Base-by-base conservation (phyloP, 2,888 invertebrate species). In the Noctua comes region DNA sequence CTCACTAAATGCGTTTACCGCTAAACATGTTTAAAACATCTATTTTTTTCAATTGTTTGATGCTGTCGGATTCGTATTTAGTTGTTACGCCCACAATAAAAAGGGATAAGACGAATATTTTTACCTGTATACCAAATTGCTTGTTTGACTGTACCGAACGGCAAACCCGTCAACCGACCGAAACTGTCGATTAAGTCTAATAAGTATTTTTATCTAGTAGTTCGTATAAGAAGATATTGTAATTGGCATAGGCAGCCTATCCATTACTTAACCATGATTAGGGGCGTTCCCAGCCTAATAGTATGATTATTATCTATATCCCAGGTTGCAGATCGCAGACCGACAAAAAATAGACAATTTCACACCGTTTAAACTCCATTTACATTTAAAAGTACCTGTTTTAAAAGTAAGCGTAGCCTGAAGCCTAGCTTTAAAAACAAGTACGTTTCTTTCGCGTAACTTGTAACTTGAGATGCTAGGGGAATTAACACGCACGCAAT, bases 401-500 rank as follows among this genome's bases (percentile, higher is more conserved):
- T 64, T 69, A 31, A 80, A 40, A 48, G 18, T 24, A 31, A 64
- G 54, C 64, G 66, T 62, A 77, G 40, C 43, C 21, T 24, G 57
- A 59, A 68, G 31, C 31, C 48, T 18, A 48, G 18, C 77, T 77
- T 77, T 62, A 40, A 51, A 65, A 73, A 73, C 51, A 69, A 77
- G 72, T n/a, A 59, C 36, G 21, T 59, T 46, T 43, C 31, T 27
- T 69, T 65, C 46, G 40, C 59, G 80, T 79, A 48, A 65, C 59
- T 74, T 70, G 59, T 79, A 76, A 83, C 79, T 73, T 69, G 65
- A 83, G 79, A 31, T 27, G 11, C 24, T 71, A 3, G 4, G 43
- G 31, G 21, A 68, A 54, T 72, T 64, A 65, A 68, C 62, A 59
- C 18, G 27, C 83, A 83, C 84, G 83, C 83, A 70, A 83, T 21